Conservation (phyloP, 1,140 invertebrate genomes). For the Temnothorax longispinosus region DNA sequence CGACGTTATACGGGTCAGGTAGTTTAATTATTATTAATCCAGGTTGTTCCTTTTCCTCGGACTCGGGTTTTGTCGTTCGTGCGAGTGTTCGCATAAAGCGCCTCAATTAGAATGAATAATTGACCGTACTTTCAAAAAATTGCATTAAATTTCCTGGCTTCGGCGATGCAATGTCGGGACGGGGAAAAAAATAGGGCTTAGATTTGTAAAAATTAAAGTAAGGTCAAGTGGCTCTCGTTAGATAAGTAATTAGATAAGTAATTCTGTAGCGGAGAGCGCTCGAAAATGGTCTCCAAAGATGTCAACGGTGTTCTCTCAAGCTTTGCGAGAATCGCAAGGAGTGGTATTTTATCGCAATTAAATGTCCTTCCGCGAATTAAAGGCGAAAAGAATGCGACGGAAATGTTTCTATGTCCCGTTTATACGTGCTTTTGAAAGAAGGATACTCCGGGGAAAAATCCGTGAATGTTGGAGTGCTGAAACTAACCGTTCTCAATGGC, state of each 20-base stretch:
- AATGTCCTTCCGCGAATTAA: conserved; percentile 39
- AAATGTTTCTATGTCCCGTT: conserved; percentile 50
- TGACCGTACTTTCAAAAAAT: background rate
- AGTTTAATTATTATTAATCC: conserved; percentile 55
- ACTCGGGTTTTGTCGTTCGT: conserved; percentile 12
- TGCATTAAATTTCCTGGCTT: background rate
- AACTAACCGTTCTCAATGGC: conserved; percentile 53
- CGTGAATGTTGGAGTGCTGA: conserved; percentile 41
- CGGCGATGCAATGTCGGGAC: background rate
- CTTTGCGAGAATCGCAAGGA: conserved; percentile 2
- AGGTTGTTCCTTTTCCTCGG: conserved; percentile 5
- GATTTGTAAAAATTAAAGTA: background rate
- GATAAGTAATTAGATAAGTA: conserved; percentile 7
- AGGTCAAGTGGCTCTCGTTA: conserved; percentile 23
- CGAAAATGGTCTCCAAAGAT: conserved; percentile 25
- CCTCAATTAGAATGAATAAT: conserved; percentile 1
- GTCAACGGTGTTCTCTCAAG: conserved; percentile 27
- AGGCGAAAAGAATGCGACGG: conserved; percentile 47
- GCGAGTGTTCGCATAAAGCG: background rate
- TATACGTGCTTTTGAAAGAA: conserved; percentile 53
- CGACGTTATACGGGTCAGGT: conserved; percentile 15
- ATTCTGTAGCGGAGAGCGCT: background rate
- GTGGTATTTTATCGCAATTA: conserved; percentile 49
- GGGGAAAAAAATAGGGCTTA: background rate
- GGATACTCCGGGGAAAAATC: conserved; percentile 47